Conservation (phyloP, 2,888 invertebrate species). For the Griposia aprilina region DNA sequence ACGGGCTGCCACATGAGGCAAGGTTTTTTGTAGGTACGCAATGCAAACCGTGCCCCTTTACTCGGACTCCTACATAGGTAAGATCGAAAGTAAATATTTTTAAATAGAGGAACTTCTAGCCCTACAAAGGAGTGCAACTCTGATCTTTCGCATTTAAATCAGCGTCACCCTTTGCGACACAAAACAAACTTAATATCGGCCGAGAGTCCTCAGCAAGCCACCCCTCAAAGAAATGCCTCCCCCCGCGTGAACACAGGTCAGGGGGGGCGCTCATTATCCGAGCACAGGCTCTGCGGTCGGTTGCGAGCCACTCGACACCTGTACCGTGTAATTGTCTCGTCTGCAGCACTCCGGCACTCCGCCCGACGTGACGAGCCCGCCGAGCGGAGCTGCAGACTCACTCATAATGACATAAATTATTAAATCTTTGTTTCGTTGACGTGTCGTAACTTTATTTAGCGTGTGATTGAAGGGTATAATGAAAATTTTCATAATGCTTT, state of each 20-base stretch:
- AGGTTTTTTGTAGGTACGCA: neutral
- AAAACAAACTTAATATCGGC: slow-evolving; percentile 80
- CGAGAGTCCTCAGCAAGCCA: slow-evolving; percentile 65
- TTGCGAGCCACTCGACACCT: slow-evolving; percentile 75
- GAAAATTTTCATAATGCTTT: neutral
- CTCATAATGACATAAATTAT: slow-evolving; percentile 14
- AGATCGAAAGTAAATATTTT: neutral
- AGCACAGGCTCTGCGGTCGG: slow-evolving; percentile 69
- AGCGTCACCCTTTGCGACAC: slow-evolving; percentile 72
- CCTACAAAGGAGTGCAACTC: slow-evolving; percentile 54
- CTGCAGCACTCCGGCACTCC: slow-evolving; percentile 49
- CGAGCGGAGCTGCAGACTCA: neutral
- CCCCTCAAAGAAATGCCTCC: slow-evolving; percentile 37
- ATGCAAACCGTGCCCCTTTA: neutral
- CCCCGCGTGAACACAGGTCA: neutral
- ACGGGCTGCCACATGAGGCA: neutral
- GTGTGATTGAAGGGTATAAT: neutral
- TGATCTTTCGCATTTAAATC: slow-evolving; percentile 77
- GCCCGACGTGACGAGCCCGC: neutral
- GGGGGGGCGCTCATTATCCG: slow-evolving; percentile 67
- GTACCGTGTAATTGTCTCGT: slow-evolving; percentile 74
- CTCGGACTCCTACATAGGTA: neutral
- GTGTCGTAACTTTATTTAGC: neutral
- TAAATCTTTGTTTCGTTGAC: slow-evolving; percentile 17
- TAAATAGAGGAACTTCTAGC: slow-evolving; percentile 10